Base-by-base conservation (phyloP, 2,797 vertebrate genomes). In the Danio tinwini region DNA sequence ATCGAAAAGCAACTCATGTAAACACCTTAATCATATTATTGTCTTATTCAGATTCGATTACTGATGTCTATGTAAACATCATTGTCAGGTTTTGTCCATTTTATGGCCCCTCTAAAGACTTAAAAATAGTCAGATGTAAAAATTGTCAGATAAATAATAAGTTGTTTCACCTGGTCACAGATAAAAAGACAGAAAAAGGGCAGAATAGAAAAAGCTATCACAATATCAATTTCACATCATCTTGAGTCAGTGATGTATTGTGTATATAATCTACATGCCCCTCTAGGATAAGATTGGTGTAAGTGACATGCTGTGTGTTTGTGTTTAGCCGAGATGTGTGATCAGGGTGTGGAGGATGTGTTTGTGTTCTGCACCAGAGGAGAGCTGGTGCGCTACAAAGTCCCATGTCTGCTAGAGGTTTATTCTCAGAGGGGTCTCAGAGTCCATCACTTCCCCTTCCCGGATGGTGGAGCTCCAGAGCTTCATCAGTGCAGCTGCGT, bases 321-420 rank as follows among this genome's bases (percentile, higher is more conserved):
- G n/a, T 81, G 75, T 79, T 21, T 42, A 97, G 97, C 93, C 80
- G 95, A 97, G 89, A 90, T 98, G 2, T 93, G 93, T 92, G 94
- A 56, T 76, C 95, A 88, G 79, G 95, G 93, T 5, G 93, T 94
- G 76, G 92, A 94, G 89, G 95, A 97, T 4, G 80, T 98, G 83
- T 98, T 98, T 91, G 95, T 97, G 82, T 94, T 98, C 85, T 97
- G 96, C 90, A 97, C 95, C 83, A 92, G 93, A 87, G 94, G 94
- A 40, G 95, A 98, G 81, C 93, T 98, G 19, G 87, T 86, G 65
- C 95, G 93, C 83, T 97, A 97, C 79, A 82, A 95, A 74, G 96
- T 97, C 0, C 96, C 96, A 44, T 93, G 93, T 79, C 92, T 98
- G 53, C 76, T 96, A 71, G 95, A 95, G 16, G 59, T 90, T 47